Conservation (phyloP, 2,797 vertebrate genomes). For the Aeoliscus strigatus region DNA sequence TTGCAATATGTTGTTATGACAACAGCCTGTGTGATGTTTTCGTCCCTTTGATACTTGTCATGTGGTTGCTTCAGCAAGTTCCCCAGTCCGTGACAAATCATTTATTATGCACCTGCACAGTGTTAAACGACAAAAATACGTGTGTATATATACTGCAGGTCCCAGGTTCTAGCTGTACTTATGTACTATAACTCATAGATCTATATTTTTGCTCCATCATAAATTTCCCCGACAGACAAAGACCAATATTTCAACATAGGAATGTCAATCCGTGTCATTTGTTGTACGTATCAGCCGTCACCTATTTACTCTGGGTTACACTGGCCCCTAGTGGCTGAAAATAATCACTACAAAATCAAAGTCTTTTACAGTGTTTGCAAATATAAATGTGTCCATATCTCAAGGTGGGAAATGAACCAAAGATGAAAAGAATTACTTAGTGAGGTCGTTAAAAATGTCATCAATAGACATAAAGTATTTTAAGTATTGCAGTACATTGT, state of each 20-base stretch:
- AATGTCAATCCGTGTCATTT: background rate
- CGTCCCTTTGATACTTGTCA: conserved; percentile 67
- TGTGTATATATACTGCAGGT: background rate
- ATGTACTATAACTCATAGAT: background rate
- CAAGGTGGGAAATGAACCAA: background rate
- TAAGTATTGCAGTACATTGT: too few species aligned
- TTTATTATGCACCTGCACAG: conserved; percentile 34
- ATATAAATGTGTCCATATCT: background rate
- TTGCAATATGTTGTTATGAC: conserved; percentile 79
- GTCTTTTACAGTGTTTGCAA: too few species aligned
- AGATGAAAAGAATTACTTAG: too few species aligned
- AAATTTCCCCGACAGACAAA: background rate
- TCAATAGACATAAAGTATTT: too few species aligned
- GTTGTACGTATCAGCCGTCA: too few species aligned
- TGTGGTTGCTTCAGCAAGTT: conserved; percentile 38
- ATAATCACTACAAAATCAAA: conserved; percentile 26
- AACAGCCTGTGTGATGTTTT: conserved; percentile 73
- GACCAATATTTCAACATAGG: background rate
- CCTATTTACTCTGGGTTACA: conserved; percentile 31
- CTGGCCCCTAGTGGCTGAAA: conserved; percentile 55
- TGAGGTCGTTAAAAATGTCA: too few species aligned
- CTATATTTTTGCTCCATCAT: background rate
- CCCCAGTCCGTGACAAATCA: conserved; percentile 28
- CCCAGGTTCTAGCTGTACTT: background rate
- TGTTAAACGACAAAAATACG: too few species aligned